Evolutionary conservation across 2,113 vertebrate species (phyloP), one percentile per base, ranked within the genome.

Genomic region (Nymphicus hollandicus): DNA sequence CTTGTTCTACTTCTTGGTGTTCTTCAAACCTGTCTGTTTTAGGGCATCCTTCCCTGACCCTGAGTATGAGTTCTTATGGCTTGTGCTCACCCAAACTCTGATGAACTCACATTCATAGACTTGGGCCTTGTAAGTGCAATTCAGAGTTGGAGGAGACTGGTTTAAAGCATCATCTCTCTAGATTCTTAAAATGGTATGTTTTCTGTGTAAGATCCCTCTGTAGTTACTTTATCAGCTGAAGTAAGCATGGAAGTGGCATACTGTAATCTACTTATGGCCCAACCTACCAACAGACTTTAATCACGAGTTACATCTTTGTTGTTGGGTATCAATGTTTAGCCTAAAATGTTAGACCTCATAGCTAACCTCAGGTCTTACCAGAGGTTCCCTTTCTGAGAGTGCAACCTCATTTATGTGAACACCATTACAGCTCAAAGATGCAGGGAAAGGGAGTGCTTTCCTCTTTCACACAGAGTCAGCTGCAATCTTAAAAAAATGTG

Each of bases 401-500:
- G 4, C 9, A 58, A 15, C 14, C 19, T 66, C 27, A 53, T 63
- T 66, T 46, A 39, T 46, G 25, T 29, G 33, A 53, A 68, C 58
- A 72, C 16, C 31, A 49, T 4, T 33, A 80, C 23, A 65, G 25
- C 28, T 65, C 58, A 76, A 74, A 68, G 61, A 49, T 16, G 6
- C 31, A 37, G 8, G 31, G 41, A 61, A 82, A 17, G 17, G 23
- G 37, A 18, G 13, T 13, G 8, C 17, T 53, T 82, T 63, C 58
- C 74, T 71, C 74, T 53, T 88, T 81, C 13, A 81, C 61, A 16
- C 44, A 47, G 11, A 64, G 25, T 52, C 93, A 43, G 35, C 47
- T 72, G 11, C 65, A 94, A 5, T 69, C 77, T 94, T 86, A 61
- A 86, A 95, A 95, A 95, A 93, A 66, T 58, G 24, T 69, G 64